Conservation (phyloP, 37 sponge, comb jelly and placozoan genomes). For the Halichondria panicea region DNA sequence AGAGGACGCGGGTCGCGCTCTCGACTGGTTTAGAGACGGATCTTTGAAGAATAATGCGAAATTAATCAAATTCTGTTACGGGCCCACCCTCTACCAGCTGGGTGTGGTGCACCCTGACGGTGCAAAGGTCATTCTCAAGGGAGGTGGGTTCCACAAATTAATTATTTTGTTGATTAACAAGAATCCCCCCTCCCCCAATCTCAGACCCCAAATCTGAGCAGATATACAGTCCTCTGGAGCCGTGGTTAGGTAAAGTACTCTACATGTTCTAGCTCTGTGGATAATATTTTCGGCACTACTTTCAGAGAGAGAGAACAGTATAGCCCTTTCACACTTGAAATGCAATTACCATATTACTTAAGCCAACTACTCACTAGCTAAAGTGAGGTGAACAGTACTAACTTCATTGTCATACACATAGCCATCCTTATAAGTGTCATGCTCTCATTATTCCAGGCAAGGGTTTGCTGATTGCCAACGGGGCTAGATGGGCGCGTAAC, state of each 20-base stretch:
- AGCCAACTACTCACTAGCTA: neutral
- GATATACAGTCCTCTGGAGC: slow-evolving; percentile 39
- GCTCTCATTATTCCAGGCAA: slow-evolving; percentile 33
- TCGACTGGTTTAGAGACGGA: slow-evolving; percentile 14
- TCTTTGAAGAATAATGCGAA: slow-evolving; percentile 1
- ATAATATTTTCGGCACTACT: no score
- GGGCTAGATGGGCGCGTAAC: slow-evolving; percentile 66
- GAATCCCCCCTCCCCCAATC: neutral
- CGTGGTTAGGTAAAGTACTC: slow-evolving; percentile 65
- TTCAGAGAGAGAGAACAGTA: no score
- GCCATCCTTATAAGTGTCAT: neutral
- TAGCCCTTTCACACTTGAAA: no score
- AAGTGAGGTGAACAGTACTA: neutral
- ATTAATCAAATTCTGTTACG: neutral
- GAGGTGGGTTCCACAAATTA: slow-evolving; percentile 11
- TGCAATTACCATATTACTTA: no score
- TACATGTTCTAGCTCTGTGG: neutral
- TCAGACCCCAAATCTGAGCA: slow-evolving; percentile 71
- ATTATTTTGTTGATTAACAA: no score
- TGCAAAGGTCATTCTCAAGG: slow-evolving; percentile 2
- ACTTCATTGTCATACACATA: neutral
- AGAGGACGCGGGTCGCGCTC: slow-evolving; percentile 14
- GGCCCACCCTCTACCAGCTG: slow-evolving; percentile 1
- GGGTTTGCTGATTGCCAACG: slow-evolving; percentile 75
- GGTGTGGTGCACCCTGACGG: slow-evolving; percentile 23